Percentiles rank a stretch among this genome's conserved stretches.
Conservation (phyloP, 2,113 vertebrate species). For the Psammodynastes pulverulentus region DNA sequence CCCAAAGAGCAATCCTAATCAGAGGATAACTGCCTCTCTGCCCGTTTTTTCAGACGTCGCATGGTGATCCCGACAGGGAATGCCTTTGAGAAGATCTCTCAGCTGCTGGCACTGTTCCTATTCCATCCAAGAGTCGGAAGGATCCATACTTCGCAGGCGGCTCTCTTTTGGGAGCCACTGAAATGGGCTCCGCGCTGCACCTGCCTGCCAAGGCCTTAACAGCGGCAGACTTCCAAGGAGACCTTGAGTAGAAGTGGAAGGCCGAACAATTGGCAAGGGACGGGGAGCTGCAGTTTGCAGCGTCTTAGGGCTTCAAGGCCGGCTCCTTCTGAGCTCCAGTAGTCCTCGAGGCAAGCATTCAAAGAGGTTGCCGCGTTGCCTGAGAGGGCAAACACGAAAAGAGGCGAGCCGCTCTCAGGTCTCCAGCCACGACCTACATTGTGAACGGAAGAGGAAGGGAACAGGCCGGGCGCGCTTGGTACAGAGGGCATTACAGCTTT, state of each 20-base stretch:
- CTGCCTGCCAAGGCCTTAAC: background rate
- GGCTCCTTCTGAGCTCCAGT: background rate
- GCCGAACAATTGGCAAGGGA: background rate
- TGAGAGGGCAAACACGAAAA: no score
- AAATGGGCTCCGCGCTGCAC: background rate
- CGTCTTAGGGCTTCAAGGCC: background rate
- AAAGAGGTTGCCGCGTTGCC: background rate
- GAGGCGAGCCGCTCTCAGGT: background rate
- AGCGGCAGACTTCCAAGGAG: background rate
- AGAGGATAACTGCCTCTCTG: background rate
- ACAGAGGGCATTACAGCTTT: background rate
- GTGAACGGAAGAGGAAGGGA: background rate
- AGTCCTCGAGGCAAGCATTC: background rate
- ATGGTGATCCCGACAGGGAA: background rate
- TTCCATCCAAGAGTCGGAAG: background rate
- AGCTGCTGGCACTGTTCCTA: background rate
- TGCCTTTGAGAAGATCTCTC: background rate
- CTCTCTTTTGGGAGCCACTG: background rate
- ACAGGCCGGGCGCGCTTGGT: background rate
- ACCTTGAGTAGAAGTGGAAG: background rate
- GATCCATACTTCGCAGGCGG: background rate
- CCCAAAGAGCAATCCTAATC: background rate
- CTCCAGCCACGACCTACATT: slow-evolving; percentile 7
- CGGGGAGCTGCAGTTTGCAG: background rate
- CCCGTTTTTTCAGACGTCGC: background rate